These are phyloP conservation scores for Elymnias hypermnestra DNA, from an alignment of 1,140 invertebrate genomes.

Conservation along the genomic window DNA sequence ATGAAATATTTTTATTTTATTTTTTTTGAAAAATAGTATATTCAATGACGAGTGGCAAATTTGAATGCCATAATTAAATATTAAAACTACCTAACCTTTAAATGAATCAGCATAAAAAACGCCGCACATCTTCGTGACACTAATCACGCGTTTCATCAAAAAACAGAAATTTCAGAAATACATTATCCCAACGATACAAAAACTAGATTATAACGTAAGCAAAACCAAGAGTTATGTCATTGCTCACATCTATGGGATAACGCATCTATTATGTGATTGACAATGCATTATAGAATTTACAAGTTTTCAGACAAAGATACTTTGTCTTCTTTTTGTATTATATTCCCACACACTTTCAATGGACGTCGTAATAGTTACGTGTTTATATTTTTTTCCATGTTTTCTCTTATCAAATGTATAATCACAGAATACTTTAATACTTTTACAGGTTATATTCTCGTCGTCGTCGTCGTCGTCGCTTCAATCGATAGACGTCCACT, in stretches of 20 bases:
- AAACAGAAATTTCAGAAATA: too few relatives aligned
- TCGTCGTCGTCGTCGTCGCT: neutral
- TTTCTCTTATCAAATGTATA: neutral
- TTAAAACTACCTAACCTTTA: too few relatives aligned
- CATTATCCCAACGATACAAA: too few relatives aligned
- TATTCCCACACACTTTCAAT: constrained; percentile 19
- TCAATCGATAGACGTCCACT: too few relatives aligned
- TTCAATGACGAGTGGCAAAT: too few relatives aligned
- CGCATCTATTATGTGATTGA: constrained; percentile 4
- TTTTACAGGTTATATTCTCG: neutral
- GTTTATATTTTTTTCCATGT: constrained; percentile 8
- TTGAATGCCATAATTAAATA: too few relatives aligned
- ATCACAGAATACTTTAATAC: neutral
- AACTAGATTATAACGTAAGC: too few relatives aligned
- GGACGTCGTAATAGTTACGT: constrained; percentile 4
- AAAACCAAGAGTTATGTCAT: constrained; percentile 3
- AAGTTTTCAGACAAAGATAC: neutral
- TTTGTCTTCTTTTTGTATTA: neutral
- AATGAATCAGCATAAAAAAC: too few relatives aligned
- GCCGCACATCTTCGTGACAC: too few relatives aligned
- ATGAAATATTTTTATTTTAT: too few relatives aligned
- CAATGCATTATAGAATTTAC: neutral
- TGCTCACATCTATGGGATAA: neutral
- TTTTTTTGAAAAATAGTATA: too few relatives aligned
- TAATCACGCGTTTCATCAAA: too few relatives aligned